Base-by-base conservation (phyloP, 2,888 invertebrate species). In the Netelia inedita region DNA sequence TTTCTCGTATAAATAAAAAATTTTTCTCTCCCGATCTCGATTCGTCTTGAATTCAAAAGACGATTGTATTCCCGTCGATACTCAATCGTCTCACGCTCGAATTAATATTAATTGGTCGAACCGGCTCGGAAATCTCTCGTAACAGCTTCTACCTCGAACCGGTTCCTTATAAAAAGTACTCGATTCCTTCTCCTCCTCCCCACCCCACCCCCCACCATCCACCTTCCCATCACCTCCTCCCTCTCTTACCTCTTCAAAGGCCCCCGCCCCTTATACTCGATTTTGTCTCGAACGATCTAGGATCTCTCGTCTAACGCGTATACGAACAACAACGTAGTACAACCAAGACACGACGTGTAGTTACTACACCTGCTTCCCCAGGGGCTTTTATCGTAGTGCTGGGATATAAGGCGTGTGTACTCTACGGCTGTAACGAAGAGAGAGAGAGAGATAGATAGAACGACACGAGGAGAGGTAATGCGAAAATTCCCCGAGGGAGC, bases 61-160 rank as follows among this genome's bases (percentile, higher is more conserved):
- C 28, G 28, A 28, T 28, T 28, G 28, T 28, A 5, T 28, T 28
- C 28, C 3, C 28, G 5, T 28, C 28, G 50, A 79, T 69, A 43
- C 10, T 71, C 69, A 63, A 19, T 63, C 71, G 69, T 79, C 66
- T 69, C 59, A 63, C 74, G 50, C 71, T 57, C 75, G 79, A 50
- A 72, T 83, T 80, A 76, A 80, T 83, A 83, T 83, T 83, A 83
- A 83, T 83, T 83, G 80, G 59, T 59, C 43, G 23, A 71, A 75
- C 79, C 83, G 83, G 75, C 28, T 80, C 65, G 72, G 72, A 80
- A 65, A 66, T 57, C 23, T 50, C 41, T 75, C 66, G 69, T 76
- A 61, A 72, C 72, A 72, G 71, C 61, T 68, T 23, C 68, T 68
- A 28, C 28, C 55, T 16, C 66, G 53, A 83, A 83, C 83, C 83